These are phyloP conservation scores for Suillia variegata DNA, from an alignment of 2,888 invertebrate genomes.

Conservation along the genomic window DNA sequence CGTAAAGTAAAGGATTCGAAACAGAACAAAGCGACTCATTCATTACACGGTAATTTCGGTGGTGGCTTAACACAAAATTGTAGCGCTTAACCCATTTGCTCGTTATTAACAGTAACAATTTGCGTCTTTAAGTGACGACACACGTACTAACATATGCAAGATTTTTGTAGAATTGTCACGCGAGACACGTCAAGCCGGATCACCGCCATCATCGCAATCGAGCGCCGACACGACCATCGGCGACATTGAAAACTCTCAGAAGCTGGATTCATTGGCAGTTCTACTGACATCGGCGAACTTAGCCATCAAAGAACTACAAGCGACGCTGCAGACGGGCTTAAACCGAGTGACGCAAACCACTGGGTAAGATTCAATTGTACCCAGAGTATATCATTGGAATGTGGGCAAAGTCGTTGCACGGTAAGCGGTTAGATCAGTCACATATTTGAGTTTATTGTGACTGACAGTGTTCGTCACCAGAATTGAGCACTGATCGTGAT, in stretches of 20 bases:
- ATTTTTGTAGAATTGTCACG: constrained; percentile 21
- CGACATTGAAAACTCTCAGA: constrained; percentile 22
- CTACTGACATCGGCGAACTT: constrained; percentile 46
- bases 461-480: too few relatives aligned
- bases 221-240: constrained; percentile 16
- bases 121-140: too few relatives aligned
- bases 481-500: too few relatives aligned
- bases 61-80: constrained; percentile 16
- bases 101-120: too few relatives aligned
- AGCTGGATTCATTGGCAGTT: constrained; percentile 47
- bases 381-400: background rate
- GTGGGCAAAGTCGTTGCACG: background rate
- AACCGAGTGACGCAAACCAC: constrained; percentile 39
- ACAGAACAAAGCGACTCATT: too few relatives aligned
- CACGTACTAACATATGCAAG: too few relatives aligned
- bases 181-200: constrained; percentile 25
- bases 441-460: too few relatives aligned
- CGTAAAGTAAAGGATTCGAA: too few relatives aligned
- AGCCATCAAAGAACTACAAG: constrained; percentile 31
- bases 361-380: constrained; percentile 39
- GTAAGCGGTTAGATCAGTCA: background rate
- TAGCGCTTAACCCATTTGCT: too few relatives aligned
- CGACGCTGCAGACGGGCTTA: constrained; percentile 33
- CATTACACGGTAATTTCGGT: constrained; percentile 25
- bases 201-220: constrained; percentile 8